phyloP scores from a whole-genome alignment of 2,113 vertebrate genomes.

The Platysteira castanea region DNA sequence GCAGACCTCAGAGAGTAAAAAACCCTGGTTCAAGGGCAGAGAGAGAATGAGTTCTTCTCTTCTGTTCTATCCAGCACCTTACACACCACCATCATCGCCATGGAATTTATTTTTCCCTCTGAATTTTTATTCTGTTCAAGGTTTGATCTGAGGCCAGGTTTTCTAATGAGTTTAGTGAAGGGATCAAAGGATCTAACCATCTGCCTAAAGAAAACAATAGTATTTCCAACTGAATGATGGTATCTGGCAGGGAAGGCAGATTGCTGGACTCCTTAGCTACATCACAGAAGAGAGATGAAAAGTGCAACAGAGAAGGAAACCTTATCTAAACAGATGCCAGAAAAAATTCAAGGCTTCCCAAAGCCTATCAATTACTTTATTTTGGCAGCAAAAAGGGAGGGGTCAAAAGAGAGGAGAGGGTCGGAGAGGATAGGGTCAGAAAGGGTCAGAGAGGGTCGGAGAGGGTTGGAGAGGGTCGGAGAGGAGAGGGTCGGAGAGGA shows the following conservation, averaged over 20 bases:
- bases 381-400: neutral
- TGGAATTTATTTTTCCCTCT: neutral
- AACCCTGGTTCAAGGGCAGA: neutral
- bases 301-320: neutral
- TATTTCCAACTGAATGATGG: slow-evolving; percentile 47
- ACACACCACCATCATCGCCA: neutral
- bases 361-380: neutral
- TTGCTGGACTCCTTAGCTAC: neutral
- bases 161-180: slow-evolving; percentile 64
- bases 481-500: too few relatives aligned
- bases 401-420: rapidly evolving
- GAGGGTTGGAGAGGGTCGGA: too few relatives aligned
- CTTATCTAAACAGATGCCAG: neutral
- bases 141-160: slow-evolving; percentile 58
- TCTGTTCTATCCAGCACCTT: neutral
- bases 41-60: neutral
- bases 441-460: too few relatives aligned
- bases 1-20: neutral
- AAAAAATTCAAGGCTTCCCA: neutral
- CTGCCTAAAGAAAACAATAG: slow-evolving; percentile 63
- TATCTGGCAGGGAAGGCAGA: slow-evolving; percentile 35
- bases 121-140: neutral
- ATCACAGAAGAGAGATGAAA: neutral
- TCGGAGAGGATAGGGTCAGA: too few relatives aligned
- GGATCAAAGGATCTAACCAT: slow-evolving; percentile 59